phyloP scores from a whole-genome alignment of 2,888 invertebrate genomes.

The Molorchus minor region DNA sequence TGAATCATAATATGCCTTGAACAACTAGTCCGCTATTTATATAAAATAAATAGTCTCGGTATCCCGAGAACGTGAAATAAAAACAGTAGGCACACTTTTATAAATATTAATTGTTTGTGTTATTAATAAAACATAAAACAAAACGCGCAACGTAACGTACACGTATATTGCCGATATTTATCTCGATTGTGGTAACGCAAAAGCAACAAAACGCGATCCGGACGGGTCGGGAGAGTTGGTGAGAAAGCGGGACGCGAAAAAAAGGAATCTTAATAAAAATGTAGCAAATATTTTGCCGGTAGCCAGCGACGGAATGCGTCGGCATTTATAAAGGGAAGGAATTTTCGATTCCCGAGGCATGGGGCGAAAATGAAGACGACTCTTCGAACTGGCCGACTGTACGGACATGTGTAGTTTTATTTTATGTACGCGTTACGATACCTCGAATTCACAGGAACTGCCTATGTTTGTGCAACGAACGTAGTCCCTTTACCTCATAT shows the following conservation, averaged over 20 bases:
- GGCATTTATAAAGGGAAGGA: slow-evolving; percentile 47
- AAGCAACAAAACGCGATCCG: slow-evolving; percentile 26
- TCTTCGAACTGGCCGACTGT: slow-evolving; percentile 34
- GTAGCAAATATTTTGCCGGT: slow-evolving; percentile 52
- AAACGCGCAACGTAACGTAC: no score
- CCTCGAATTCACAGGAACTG: slow-evolving; percentile 32
- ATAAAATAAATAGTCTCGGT: no score
- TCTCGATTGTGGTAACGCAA: slow-evolving; percentile 22
- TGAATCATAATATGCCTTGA: no score
- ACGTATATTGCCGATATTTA: no score
- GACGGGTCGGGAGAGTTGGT: slow-evolving; percentile 3
- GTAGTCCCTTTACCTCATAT: no score
- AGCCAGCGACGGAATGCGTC: slow-evolving; percentile 50
- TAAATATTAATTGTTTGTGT: no score
- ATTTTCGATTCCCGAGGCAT: no score
- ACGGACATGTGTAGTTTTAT: slow-evolving; percentile 39
- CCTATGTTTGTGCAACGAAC: no score
- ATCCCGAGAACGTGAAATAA: no score
- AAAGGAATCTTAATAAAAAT: slow-evolving; percentile 41
- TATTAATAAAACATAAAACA: no score
- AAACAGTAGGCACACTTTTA: no score
- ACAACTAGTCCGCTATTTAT: no score
- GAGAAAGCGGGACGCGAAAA: slow-evolving; percentile 16
- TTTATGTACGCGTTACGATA: slow-evolving; percentile 28
- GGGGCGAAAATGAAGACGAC: slow-evolving; percentile 42